These are phyloP conservation scores for Bergia sp. DNA, from an alignment of 92 coral and sea anemone genomes.

Conservation along the genomic window DNA sequence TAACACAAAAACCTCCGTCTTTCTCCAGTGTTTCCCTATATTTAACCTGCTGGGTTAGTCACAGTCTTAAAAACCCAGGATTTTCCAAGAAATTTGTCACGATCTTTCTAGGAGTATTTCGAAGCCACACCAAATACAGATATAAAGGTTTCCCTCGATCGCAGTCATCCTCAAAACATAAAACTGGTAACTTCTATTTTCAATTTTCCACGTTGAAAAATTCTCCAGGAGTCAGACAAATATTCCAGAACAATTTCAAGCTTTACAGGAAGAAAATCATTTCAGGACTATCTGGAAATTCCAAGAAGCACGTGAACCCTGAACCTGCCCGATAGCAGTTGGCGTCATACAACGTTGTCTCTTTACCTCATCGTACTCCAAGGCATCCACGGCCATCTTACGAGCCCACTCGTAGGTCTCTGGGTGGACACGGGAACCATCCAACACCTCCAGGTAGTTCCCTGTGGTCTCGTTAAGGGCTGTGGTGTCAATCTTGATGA, in stretches of 20 bases:
- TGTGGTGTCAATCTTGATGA: constrained; percentile 93
- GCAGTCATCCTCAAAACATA: not conserved
- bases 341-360: not conserved
- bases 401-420: constrained; percentile 99
- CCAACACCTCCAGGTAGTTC: constrained; percentile 92
- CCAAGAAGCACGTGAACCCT: not conserved
- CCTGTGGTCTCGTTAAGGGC: constrained; percentile 87
- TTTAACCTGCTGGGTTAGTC: not conserved
- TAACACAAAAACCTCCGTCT: not conserved
- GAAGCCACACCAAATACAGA: not conserved
- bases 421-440: constrained; percentile 97
- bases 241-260: not conserved
- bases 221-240: too few species aligned
- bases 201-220: too few species aligned
- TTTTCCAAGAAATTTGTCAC: not conserved
- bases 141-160: not conserved
- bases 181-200: too few species aligned
- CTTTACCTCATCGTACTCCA: constrained; percentile 94
- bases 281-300: not conserved
- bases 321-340: not conserved
- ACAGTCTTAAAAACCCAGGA: not conserved
- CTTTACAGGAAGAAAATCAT: not conserved
- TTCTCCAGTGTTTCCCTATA: not conserved
- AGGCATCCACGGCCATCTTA: constrained; percentile 99
- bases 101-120: not conserved